Conservation (phyloP, 1,140 invertebrate genomes). For the Cecropterus lyciades region DNA sequence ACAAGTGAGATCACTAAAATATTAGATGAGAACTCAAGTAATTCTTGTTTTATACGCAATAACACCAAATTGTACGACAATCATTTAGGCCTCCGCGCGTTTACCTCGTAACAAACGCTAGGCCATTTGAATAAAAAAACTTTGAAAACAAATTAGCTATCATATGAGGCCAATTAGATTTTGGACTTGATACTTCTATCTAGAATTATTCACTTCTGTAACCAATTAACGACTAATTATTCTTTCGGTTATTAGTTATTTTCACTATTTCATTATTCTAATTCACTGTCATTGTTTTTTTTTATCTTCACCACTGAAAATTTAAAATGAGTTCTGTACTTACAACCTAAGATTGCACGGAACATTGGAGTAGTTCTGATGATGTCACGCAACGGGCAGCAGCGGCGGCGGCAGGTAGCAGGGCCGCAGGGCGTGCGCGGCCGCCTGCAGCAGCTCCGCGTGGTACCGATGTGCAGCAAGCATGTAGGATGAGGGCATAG, state of each 20-base stretch:
- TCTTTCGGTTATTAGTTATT: too few relatives aligned
- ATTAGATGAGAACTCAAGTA: constrained; percentile 29
- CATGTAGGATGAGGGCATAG: constrained; percentile 64
- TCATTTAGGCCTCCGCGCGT: constrained; percentile 42
- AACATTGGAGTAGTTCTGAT: constrained; percentile 55
- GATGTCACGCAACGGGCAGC: constrained; percentile 77
- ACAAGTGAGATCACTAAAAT: constrained; percentile 65
- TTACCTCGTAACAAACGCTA: too few relatives aligned
- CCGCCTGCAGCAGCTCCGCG: constrained; percentile 70
- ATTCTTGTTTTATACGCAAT: background rate
- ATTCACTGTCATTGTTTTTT: background rate
- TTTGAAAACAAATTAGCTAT: too few relatives aligned
- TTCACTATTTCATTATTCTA: background rate
- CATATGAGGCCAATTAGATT: background rate
- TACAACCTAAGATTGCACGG: constrained; percentile 83
- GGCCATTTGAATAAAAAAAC: too few relatives aligned
- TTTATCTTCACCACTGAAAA: constrained; percentile 21
- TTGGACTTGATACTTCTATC: too few relatives aligned
- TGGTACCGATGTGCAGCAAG: constrained; percentile 70
- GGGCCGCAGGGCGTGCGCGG: constrained; percentile 70
- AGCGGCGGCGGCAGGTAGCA: constrained; percentile 74
- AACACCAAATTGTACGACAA: background rate
- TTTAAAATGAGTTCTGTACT: constrained; percentile 58
- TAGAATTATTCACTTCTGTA: background rate
- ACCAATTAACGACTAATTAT: background rate